Conservation (phyloP, 2,888 invertebrate species). For the Leptinotarsa haldemani region DNA sequence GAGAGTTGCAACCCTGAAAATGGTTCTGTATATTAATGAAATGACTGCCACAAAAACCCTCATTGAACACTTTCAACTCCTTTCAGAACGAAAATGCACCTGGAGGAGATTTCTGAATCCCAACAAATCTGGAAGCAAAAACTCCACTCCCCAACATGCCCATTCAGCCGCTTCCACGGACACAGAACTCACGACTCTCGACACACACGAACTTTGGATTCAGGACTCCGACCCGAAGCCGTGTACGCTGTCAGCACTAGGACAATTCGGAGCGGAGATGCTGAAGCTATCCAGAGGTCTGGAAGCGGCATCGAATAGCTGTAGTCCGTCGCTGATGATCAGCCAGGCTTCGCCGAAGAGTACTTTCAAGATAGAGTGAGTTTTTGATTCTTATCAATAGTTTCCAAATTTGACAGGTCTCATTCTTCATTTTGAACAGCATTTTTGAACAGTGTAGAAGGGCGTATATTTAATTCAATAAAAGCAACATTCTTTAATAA, state of each 20-base stretch:
- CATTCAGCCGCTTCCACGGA: slow-evolving; percentile 84
- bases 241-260: slow-evolving; percentile 85
- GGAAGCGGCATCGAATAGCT: slow-evolving; percentile 73
- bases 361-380: slow-evolving; percentile 55
- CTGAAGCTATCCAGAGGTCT: slow-evolving; percentile 83
- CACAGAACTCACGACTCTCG: slow-evolving; percentile 85
- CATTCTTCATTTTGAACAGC: no score
- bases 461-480: no score
- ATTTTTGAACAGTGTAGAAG: no score
- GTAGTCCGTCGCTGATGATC: slow-evolving; percentile 25
- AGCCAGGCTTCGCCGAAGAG: slow-evolving; percentile 41
- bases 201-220: slow-evolving; percentile 86
- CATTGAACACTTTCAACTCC: no score
- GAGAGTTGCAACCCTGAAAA: no score
- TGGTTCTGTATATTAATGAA: no score
- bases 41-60: no score
- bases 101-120: slow-evolving; percentile 78
- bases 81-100: slow-evolving; percentile 78
- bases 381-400: background rate
- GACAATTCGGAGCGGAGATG: slow-evolving; percentile 90
- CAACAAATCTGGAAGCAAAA: slow-evolving; percentile 51
- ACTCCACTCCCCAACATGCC: slow-evolving; percentile 58
- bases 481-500: no score
- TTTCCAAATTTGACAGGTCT: no score
- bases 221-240: slow-evolving; percentile 77